Percentiles rank a stretch among this genome's conserved stretches.
Conservation (phyloP, 2,888 invertebrate genomes). For the Allolobophora icterica region DNA sequence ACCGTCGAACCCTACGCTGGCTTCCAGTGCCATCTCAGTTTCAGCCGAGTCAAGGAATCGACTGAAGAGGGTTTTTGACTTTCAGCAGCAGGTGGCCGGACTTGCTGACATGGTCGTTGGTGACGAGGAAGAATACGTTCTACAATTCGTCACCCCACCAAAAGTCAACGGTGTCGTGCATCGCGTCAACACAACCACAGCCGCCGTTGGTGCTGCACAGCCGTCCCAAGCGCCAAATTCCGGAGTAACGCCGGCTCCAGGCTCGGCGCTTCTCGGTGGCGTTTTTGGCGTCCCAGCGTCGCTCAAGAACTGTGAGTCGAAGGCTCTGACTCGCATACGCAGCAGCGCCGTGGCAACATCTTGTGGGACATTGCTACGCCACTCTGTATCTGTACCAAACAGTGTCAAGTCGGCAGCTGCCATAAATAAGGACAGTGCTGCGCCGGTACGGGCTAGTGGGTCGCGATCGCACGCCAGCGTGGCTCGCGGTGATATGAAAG, state of each 20-base stretch:
- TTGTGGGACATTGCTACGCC: constrained; percentile 39
- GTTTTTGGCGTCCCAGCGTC: constrained; percentile 32
- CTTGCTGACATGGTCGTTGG: constrained; percentile 32
- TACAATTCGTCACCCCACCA: neutral
- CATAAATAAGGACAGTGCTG: neutral
- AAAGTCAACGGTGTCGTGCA: neutral
- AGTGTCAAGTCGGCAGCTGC: neutral
- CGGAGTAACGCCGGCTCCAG: neutral
- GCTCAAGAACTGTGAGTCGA: constrained; percentile 32
- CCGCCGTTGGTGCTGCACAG: neutral
- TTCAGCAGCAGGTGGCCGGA: constrained; percentile 33
- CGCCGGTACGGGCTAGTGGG: neutral
- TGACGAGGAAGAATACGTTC: constrained; percentile 29
- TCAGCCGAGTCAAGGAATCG: constrained; percentile 6
- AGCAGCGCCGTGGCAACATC: constrained; percentile 34
- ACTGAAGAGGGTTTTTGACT: constrained; percentile 12
- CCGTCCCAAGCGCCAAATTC: neutral
- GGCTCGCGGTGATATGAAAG: constrained; percentile 1
- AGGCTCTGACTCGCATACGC: constrained; percentile 33
- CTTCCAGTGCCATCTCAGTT: neutral
- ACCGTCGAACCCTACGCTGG: neutral
- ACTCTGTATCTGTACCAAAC: constrained; percentile 39
- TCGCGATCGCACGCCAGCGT: neutral
- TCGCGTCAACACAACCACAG: neutral
- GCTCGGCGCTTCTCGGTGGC: constrained; percentile 29